Evolutionary conservation across 2,797 vertebrate species (phyloP).

Genomic region (Diplodus sargus): DNA sequence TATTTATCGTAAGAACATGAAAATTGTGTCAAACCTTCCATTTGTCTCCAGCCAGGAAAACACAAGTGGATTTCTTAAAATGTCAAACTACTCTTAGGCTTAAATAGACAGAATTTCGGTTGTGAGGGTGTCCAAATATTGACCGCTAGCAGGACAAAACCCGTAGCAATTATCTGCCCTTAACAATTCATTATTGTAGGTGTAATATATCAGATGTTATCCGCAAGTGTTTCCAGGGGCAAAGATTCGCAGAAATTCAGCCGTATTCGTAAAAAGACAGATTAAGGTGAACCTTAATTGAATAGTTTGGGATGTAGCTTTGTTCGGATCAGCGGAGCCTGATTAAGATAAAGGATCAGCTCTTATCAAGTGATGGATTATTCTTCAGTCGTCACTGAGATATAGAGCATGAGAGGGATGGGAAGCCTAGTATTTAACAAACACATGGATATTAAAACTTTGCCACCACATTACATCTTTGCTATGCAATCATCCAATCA

Average conservation of each 20-base stretch:
- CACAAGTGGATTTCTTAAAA: not conserved
- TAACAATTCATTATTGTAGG: not conserved
- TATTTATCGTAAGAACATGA: not conserved
- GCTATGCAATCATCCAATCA: not conserved
- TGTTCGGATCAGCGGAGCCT: slow-evolving; percentile 26
- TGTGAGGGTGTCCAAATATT: not conserved
- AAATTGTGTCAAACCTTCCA: not conserved
- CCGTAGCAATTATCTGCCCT: not conserved
- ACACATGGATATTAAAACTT: not conserved
- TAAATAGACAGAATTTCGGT: not conserved
- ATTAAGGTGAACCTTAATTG: not conserved
- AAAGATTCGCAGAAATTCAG: not conserved
- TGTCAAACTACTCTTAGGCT: not conserved
- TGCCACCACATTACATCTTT: not conserved
- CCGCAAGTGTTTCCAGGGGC: not conserved
- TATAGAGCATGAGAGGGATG: slow-evolving; percentile 1
- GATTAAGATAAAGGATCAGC: slow-evolving; percentile 43
- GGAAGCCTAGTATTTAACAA: not conserved
- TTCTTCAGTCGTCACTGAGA: slow-evolving; percentile 23
- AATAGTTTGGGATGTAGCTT: slow-evolving; percentile 15
- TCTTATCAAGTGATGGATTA: slow-evolving; percentile 51
- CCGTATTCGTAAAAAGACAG: not conserved
- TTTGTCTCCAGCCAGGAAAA: not conserved
- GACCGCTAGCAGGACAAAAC: not conserved
- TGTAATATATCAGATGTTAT: not conserved